Conservation (phyloP, 2,797 vertebrate species). For the Phylloscopus collybita region DNA sequence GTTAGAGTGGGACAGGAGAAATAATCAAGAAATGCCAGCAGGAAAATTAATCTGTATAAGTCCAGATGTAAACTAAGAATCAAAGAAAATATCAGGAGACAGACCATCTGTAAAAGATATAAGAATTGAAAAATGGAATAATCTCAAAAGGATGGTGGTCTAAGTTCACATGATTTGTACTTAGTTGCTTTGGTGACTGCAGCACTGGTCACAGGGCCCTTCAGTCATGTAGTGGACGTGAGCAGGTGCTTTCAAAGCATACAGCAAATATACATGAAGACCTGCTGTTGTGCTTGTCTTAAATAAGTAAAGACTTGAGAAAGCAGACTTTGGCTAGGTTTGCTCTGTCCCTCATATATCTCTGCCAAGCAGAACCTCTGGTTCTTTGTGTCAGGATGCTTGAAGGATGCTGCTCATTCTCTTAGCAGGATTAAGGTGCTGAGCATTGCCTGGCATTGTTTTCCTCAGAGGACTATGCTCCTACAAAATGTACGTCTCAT, state of each 20-base stretch:
- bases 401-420: background rate
- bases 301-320: background rate
- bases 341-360: background rate
- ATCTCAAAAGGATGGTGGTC: background rate
- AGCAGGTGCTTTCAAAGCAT: background rate
- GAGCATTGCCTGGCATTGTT: background rate
- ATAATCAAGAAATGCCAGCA: background rate
- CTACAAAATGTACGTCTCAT: background rate
- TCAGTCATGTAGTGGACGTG: background rate
- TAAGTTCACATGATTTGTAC: background rate
- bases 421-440: background rate
- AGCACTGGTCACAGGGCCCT: background rate
- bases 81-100: background rate
- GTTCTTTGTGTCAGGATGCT: background rate
- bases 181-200: background rate
- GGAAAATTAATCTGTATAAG: background rate
- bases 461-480: background rate
- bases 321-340: background rate
- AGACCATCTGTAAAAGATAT: background rate
- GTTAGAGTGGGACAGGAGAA: background rate
- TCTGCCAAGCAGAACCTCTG: background rate
- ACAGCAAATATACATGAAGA: background rate
- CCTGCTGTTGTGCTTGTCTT: background rate
- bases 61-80: background rate
- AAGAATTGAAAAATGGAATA: background rate